Evolutionary conservation across 2,888 invertebrate genomes (phyloP), one percentile per base, ranked within the genome.

Genomic region (Atherix ibis): DNA sequence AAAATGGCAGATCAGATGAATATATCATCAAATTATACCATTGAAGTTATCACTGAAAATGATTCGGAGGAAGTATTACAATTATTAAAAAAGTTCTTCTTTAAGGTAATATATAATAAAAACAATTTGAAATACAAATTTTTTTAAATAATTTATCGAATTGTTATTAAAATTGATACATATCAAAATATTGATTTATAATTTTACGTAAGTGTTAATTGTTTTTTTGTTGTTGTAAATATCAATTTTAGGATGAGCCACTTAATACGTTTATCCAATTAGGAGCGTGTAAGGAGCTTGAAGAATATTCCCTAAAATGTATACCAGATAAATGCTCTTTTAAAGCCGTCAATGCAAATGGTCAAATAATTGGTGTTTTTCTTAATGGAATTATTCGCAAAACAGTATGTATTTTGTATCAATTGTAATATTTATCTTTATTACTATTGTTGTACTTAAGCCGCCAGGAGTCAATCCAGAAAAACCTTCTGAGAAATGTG

Each of bases 1-100:
- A 56, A 56, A 47, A 52, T 59, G 58, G 56, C 54, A 36, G 49
- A 48, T 39, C 47, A 49, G 26, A 42, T 56, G 13, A 54, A 51
- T 41, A 51, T 58, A 41, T 47, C 55, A n/a, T 41, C 46, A 29
- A 46, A 55, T 34, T 58, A 54, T 28, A 58, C 54, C 27, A 53
- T 68, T 27, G 59, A 61, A 27, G 48, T 57, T 2, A 48, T 69
- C 6, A 47, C 46, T 24, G 56, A 62, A 13, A 59, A 65, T 33
- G 75, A 76, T 47, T 53, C 56, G 2, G 64, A 66, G 3, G 62
- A 56, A 27, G 64, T 75, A 12, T 58, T 76, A 39, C 53, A 58
- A 22, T 68, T 76, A 48, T 57, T 76, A 2, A 65, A 65, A 46
- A 59, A 56, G 52, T 75, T 66, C 56, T 71, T 71, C 54, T 70